Conservation (phyloP, 2,888 invertebrate genomes). For the Cantharis rustica region DNA sequence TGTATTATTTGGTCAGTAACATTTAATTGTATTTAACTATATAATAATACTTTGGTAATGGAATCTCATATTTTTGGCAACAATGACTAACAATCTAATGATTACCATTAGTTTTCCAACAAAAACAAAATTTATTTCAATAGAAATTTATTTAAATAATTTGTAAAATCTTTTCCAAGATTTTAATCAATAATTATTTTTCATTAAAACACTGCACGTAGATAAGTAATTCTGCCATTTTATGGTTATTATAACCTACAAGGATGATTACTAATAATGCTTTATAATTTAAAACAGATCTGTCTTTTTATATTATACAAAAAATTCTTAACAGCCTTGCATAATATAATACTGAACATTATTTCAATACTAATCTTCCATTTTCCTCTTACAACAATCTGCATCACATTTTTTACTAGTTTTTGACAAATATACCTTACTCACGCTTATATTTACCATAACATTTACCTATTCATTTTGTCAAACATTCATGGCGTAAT, state of each 20-base stretch:
- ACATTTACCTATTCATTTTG: conserved; percentile 63
- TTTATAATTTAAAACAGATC: conserved; percentile 17
- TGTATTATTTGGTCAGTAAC: conserved; percentile 42
- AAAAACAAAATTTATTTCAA: conserved; percentile 27
- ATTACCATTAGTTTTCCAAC: conserved; percentile 26
- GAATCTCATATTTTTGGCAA: conserved; percentile 48
- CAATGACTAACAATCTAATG: conserved; percentile 42
- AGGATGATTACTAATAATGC: conserved; percentile 16
- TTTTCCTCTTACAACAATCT: neutral
- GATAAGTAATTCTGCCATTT: conserved; percentile 47
- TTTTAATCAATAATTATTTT: conserved; percentile 16
- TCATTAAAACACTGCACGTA: conserved; percentile 38
- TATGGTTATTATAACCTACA: conserved; percentile 55
- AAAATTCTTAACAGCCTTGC: conserved; percentile 31
- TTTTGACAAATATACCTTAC: conserved; percentile 6
- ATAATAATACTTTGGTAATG: conserved; percentile 49
- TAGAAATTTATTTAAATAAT: conserved; percentile 33
- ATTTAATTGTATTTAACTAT: conserved; percentile 36
- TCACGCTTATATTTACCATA: conserved; percentile 39
- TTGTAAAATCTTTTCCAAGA: conserved; percentile 14
- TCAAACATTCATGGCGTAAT: conserved; percentile 89
- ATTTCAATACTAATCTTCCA: neutral
- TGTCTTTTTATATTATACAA: neutral
- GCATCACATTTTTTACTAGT: neutral
- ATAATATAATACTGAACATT: neutral